Evolutionary conservation across 2,888 invertebrate species (phyloP).

Genomic region (Limnephilus auricula): DNA sequence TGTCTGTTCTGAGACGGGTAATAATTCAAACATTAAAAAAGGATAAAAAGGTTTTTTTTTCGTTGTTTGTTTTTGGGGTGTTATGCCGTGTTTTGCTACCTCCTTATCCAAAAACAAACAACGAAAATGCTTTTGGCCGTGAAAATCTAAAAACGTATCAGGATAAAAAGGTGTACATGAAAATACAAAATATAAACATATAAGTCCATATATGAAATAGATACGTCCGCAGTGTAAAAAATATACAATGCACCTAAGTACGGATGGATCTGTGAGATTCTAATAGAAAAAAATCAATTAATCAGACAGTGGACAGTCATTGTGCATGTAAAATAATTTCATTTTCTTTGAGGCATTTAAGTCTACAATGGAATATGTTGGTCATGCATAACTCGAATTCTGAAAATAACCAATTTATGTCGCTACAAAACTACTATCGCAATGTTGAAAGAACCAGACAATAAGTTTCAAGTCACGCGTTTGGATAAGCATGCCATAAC

Average conservation of each 20-base stretch:
- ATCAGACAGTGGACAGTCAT: not conserved
- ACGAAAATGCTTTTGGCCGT: too few species aligned
- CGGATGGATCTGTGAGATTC: not conserved
- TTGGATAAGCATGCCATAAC: not conserved
- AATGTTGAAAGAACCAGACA: not conserved
- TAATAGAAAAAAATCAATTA: not conserved
- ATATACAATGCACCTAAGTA: not conserved
- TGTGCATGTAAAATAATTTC: not conserved
- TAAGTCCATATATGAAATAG: too few species aligned
- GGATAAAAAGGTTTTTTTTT: too few species aligned
- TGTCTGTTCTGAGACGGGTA: too few species aligned
- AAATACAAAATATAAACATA: too few species aligned
- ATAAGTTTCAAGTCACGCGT: not conserved
- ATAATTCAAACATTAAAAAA: too few species aligned
- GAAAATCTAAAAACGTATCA: too few species aligned
- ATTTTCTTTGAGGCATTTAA: not conserved
- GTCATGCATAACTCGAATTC: not conserved
- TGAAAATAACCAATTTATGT: not conserved
- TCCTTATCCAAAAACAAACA: too few species aligned
- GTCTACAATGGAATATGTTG: not conserved
- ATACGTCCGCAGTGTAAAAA: not conserved
- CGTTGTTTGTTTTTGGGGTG: too few species aligned
- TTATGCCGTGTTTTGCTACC: too few species aligned
- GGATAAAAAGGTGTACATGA: too few species aligned
- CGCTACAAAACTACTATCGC: not conserved